Conservation (phyloP, 1,140 invertebrate genomes). For the Archivesica marissinica region DNA sequence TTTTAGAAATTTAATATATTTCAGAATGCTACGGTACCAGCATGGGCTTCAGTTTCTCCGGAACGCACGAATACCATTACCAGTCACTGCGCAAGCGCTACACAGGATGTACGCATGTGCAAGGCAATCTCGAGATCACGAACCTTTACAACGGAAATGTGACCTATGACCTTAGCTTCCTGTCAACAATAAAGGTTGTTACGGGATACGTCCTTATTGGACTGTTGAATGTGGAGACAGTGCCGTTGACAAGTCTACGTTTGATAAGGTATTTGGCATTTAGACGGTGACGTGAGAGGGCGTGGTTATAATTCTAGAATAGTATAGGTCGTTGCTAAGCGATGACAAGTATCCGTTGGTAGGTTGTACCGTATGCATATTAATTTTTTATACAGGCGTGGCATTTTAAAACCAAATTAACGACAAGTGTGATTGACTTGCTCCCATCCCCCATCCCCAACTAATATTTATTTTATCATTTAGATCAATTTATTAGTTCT, state of each 20-base stretch:
- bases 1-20: constrained; percentile 24
- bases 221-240: constrained; percentile 69
- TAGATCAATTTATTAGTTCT: too few relatives aligned
- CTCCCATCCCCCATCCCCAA: too few relatives aligned
- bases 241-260: constrained; percentile 72
- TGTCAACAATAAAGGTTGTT: constrained; percentile 67
- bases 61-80: constrained; percentile 74
- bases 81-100: constrained; percentile 88
- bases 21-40: constrained; percentile 78
- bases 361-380: too few relatives aligned
- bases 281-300: too few relatives aligned
- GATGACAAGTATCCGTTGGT: too few relatives aligned
- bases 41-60: constrained; percentile 76
- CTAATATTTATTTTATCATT: too few relatives aligned
- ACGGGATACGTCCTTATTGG: constrained; percentile 78
- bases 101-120: constrained; percentile 98
- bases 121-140: constrained; percentile 96
- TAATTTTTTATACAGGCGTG: too few relatives aligned
- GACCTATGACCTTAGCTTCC: constrained; percentile 77
- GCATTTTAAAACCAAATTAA: too few relatives aligned
- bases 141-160: constrained; percentile 73
- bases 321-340: too few relatives aligned
- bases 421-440: too few relatives aligned
- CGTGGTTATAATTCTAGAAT: too few relatives aligned
- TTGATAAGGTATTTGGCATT: constrained; percentile 73